Evolutionary conservation across 2,113 vertebrate species (phyloP).

Genomic region (Pterocles gutturalis): DNA sequence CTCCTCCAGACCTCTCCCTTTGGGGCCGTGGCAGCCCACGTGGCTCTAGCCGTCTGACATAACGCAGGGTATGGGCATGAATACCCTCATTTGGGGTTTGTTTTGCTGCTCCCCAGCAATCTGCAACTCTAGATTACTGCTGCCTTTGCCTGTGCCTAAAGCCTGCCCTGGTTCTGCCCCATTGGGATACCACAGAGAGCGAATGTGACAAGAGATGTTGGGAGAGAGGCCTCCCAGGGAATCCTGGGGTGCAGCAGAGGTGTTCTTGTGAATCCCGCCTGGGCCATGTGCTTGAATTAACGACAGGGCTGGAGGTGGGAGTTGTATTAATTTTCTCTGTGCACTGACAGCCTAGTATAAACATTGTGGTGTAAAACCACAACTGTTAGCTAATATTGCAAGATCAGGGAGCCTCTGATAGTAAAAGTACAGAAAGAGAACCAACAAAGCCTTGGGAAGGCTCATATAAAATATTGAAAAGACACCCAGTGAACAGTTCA

Average conservation of each 20-base stretch:
- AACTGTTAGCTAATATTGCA: conserved; percentile 38
- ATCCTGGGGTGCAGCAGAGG: background rate
- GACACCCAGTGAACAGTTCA: background rate
- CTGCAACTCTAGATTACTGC: background rate
- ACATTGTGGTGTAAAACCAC: conserved; percentile 50
- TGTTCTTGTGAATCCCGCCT: background rate
- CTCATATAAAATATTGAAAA: conserved; percentile 2
- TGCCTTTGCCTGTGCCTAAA: background rate
- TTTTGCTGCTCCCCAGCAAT: background rate
- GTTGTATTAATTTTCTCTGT: conserved; percentile 28
- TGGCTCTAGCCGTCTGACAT: background rate
- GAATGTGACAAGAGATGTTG: background rate
- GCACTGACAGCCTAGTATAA: conserved; percentile 32
- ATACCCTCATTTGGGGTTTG: background rate
- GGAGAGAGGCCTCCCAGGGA: background rate
- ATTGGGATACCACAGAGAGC: background rate
- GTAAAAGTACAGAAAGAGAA: conserved; percentile 7
- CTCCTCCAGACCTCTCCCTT: background rate
- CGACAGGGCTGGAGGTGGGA: conserved; percentile 37
- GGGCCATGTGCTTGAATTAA: background rate
- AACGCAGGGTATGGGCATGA: fast-evolving
- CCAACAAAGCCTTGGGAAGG: background rate
- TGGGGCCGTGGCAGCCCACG: background rate
- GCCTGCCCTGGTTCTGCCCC: background rate
- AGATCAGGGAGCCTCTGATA: conserved; percentile 32